Base-by-base conservation (phyloP, 1,140 invertebrate species). In the Drosophila baimaii region DNA sequence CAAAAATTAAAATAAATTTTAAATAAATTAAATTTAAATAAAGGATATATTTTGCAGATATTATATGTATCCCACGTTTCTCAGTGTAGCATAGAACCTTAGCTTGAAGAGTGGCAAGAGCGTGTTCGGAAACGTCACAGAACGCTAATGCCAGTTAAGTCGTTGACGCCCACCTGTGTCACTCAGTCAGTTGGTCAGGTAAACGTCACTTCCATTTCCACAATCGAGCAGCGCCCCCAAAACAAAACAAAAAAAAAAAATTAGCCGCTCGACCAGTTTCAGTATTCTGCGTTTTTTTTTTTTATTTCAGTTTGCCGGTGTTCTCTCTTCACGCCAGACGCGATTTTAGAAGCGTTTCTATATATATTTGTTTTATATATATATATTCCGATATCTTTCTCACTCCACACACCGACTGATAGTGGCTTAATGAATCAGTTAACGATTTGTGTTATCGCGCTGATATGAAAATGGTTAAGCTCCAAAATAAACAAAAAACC, bases 81-180 rank as follows among this genome's bases (percentile, higher is more conserved):
- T 8, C 46, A 44, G 41, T 75, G 49, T 2, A 33, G 8, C 9
- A 15, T 17, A 69, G 29, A 81, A 81, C 63, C 62, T 52, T 35
- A 35, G 25, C 43, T 49, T 52, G 44, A 39, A 51, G 12, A 63
- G 51, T 46, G 73, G 21, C 51, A 54, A 41, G 37, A 25, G 41
- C 57, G 61, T 55, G 19, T 54, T 37, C 55, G 37, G 52, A 78
- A 70, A 52, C 55, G 57, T 69, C 83, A 63, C 77, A 77, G 66
- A 64, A 10, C 19, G 51, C 51, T 64, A 86, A 86, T 86, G 77
- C 83, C 59, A 86, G 83, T 88, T 86, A 86, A 86, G 83, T 79
- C 78, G 77, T 64, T 70, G 76, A 83, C 52, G 79, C 82, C 82
- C 82, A 86, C 83, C 82, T 68, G 59, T 69, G 73, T 58, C 72